Base-by-base conservation (phyloP, 2,888 invertebrate genomes). In the Brachyopa scutellaris region DNA sequence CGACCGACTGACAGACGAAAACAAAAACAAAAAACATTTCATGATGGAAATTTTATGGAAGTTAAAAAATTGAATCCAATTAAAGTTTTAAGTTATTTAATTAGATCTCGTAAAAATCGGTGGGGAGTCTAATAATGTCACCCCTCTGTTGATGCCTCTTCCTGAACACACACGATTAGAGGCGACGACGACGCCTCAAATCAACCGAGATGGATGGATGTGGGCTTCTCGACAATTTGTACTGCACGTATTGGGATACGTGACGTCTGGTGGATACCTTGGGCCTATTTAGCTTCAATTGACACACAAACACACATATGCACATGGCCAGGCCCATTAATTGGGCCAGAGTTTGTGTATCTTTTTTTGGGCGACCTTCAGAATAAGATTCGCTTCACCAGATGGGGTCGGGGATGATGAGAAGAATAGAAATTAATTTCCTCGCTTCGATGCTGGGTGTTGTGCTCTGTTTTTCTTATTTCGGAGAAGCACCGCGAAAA, bases 21-120 rank as follows among this genome's bases (percentile, higher is more conserved):
- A 38, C 0, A 55, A 55, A 29, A 9, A 42, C 26, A 53, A 61
- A 9, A 55, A 29, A 53, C 45, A 51, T 57, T 66, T 51, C 57
- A 51, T 21, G 59, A 61, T 67, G 73, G 66, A 73, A 73, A 79
- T 53, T 73, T 72, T 73, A 66, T 72, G 47, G 72, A 59, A 72
- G 59, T 59, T 66, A 47, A 67, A 78, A 73, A 74, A 69, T 62
- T 80, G 61, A 73, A 69, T 74, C 67, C 73, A 80, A 80, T 80
- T 74, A 62, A 62, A 67, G 45, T 49, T 55, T 53, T 62, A 67
- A 74, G 67, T 62, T 74, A 47, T 62, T 79, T 73, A 79, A 79
- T 79, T 79, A 79, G 73, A 79, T 67, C 72, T 61, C 66, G 55
- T 40, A 59, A 69, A 57, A 59, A 36, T 26, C 6, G 6, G 26